Percentiles rank a stretch among this genome's conserved stretches.
Evolutionary conservation across 2,113 vertebrate species (phyloP).

Genomic region (Phaethornis superciliosus): DNA sequence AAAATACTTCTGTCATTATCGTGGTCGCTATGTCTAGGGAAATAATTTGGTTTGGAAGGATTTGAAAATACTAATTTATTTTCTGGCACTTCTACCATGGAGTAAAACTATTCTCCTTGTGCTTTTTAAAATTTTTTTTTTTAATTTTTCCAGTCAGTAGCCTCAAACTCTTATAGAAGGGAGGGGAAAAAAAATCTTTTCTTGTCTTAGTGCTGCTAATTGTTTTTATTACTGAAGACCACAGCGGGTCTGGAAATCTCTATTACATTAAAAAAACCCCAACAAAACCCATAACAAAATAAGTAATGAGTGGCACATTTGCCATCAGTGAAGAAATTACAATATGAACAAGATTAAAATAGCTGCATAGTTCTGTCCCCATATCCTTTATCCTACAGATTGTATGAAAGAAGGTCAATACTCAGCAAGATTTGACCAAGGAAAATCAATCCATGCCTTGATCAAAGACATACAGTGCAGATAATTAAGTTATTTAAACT

Average conservation of each 20-base stretch:
- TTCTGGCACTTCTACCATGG: conserved; percentile 51
- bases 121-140: not conserved
- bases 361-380: conserved; percentile 55
- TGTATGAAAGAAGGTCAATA: conserved; percentile 67
- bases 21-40: conserved; percentile 61
- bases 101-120: conserved; percentile 45
- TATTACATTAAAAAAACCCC: not conserved
- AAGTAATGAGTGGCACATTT: conserved; percentile 6
- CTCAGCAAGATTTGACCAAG: conserved; percentile 66
- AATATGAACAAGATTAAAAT: not conserved
- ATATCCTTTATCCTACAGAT: conserved; percentile 37
- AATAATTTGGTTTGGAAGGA: conserved; percentile 47
- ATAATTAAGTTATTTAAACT: conserved; percentile 71
- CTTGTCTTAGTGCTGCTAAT: conserved; percentile 51
- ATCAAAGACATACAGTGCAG: conserved; percentile 63
- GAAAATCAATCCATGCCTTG: conserved; percentile 68
- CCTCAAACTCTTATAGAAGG: conserved; percentile 50
- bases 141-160: not conserved
- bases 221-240: conserved; percentile 36
- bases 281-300: not conserved
- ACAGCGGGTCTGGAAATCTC: conserved; percentile 13
- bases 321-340: not conserved
- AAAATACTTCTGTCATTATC: conserved; percentile 34
- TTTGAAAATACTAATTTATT: conserved; percentile 70
- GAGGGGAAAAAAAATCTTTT: not conserved